A percentile compares a stretch with the other conserved stretches of the same genome.
phyloP scores from a whole-genome alignment of 2,797 vertebrate genomes.

The Lithobates pipiens region DNA sequence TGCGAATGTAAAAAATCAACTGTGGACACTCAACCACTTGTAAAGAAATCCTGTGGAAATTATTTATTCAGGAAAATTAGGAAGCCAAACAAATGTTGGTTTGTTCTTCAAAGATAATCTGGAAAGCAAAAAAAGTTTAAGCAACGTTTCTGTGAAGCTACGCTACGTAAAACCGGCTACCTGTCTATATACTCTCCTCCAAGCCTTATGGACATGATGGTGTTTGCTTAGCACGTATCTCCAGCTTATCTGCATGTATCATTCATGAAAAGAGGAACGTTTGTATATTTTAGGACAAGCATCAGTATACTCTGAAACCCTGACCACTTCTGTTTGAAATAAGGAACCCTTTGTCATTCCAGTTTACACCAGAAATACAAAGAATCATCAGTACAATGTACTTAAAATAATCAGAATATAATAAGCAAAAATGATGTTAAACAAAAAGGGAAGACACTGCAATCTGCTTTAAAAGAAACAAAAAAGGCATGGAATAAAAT shows the following conservation, averaged over 20 bases:
- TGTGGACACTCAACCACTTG: slow-evolving; percentile 54
- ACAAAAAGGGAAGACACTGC: not conserved
- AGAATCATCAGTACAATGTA: not conserved
- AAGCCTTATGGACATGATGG: slow-evolving; percentile 4
- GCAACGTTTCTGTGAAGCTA: slow-evolving; percentile 15
- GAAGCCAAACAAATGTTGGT: slow-evolving; percentile 8
- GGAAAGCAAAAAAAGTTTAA: slow-evolving; percentile 7
- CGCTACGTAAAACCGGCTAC: slow-evolving; percentile 1
- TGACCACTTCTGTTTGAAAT: not conserved
- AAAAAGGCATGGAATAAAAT: not conserved
- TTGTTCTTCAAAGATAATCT: slow-evolving; percentile 16
- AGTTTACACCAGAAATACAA: not conserved
- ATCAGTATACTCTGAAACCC: not conserved
- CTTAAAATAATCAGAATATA: not conserved
- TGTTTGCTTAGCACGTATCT: slow-evolving; percentile 22
- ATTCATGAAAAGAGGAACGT: not conserved
- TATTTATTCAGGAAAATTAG: slow-evolving; percentile 57
- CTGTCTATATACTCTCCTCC: slow-evolving; percentile 9
- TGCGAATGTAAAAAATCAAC: slow-evolving; percentile 42
- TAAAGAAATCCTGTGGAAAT: slow-evolving; percentile 57
- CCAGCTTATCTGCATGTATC: slow-evolving; percentile 20
- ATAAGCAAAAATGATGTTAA: not conserved
- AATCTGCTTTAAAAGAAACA: not conserved
- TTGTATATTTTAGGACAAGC: slow-evolving; percentile 24
- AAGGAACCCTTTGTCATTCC: not conserved